Base-by-base conservation (phyloP, 1,140 invertebrate species). In the Polyergus mexicanus region DNA sequence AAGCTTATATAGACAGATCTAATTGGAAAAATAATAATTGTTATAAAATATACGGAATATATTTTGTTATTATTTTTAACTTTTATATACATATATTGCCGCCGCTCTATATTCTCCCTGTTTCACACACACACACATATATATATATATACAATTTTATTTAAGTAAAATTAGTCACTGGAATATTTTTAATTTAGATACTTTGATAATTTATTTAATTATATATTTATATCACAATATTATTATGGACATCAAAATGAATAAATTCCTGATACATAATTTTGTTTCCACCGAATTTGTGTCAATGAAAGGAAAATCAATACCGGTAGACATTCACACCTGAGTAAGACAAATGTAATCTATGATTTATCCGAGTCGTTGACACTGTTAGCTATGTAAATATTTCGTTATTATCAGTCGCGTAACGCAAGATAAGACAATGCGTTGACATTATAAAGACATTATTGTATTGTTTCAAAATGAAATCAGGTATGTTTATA, bases 341-440 rank as follows among this genome's bases (percentile, higher is more conserved):
- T 76, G 69, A 76, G 85, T 89, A 89, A 90, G 85, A 89, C 87
- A 90, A 81, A 69, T 65, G 16, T 81, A 85, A 81, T 89, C 75
- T 32, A 16, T 75, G 22, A 81, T 56, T 35, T 85, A 89, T 22
- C 62, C 68, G 80, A 75, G 77, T 87, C 87, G 87, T 90, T 90
- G 87, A 89, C 75, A 76, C 68, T 28, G 25, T 28, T 28, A 28
- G 44, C 35, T 4, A 35, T 77, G 83, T 77, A 75, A 84, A 76
- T 65, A 51, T 66, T 19, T 51, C 54, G 28, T 47, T 19, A 28
- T 80, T 88, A 88, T 88, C 85, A 22, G n/a, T 6, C 38, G 10
- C 41, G 25, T 62, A 77, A 84, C 78, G 11, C 25, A 6, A 66
- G 56, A 72, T 69, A 22, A 54, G 10, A 8, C 35, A 4, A 60